Evolutionary conservation across 2,888 invertebrate genomes (phyloP), one percentile per base, ranked within the genome.

Genomic region (Ypsolopha sequella): DNA sequence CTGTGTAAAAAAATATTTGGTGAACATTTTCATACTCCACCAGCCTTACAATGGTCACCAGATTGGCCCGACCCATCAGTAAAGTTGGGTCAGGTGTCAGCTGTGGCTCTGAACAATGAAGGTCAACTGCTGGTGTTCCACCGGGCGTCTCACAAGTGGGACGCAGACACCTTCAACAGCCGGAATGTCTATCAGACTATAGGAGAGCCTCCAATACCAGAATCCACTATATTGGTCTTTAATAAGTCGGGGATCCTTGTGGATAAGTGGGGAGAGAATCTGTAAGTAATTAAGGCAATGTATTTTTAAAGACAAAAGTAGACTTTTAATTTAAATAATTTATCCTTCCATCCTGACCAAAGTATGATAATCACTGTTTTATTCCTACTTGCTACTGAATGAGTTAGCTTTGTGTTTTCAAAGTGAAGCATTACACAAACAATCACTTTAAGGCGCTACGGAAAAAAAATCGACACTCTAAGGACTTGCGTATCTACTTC

Each of bases 61-160:
- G 68, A 81, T 53, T 91, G 91, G 91, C 91, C 91, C 1, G 78
- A 81, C 47, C 65, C 79, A 2, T 59, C 72, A 6, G 70, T 88
- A 2, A 81, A 80, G 55, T 61, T 90, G 53, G 96, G 96, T 1
- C 93, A 96, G 70, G 91, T 96, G 1, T 91, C 93, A 0, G 96
- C 94, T 6, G 91, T 98, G 1, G 91, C 93, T 6, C 81, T 95
- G 11, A 94, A 95, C 68, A 84, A 80, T 2, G 68, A 82, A n/a
- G 95, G 94, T 0, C 89, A 91, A 55, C 84, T 96, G 9, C 89
- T 92, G 10, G 89, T 96, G 41, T 96, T 97, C 70, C 97, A 97
- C 74, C 88, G 97, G 58, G 94, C 90, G 0, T 80, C 89, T 52
- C 87, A 91, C 57, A 68, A 88, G 0, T 94, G 93, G 93, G 88